Evolutionary conservation across 2,797 vertebrate species (phyloP).

Genomic region (Lepus townsendii): DNA sequence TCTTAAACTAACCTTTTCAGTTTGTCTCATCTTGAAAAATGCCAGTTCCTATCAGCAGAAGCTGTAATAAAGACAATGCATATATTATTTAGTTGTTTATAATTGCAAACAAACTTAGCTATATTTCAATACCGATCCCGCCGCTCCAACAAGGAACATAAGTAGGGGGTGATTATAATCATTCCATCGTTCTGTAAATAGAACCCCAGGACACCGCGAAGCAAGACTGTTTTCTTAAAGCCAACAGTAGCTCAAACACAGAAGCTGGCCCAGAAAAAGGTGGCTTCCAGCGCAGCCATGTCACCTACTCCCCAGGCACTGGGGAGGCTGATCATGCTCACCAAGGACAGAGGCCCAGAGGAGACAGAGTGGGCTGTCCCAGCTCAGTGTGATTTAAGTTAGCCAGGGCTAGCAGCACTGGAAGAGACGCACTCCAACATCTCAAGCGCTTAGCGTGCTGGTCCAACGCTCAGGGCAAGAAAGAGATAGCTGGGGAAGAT

Average conservation of each 20-base stretch:
- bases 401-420: neutral
- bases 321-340: neutral
- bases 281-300: neutral
- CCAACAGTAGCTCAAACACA: neutral
- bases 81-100: slow-evolving; percentile 79
- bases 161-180: slow-evolving; percentile 66
- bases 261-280: slow-evolving; percentile 19
- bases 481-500: neutral
- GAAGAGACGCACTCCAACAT: slow-evolving; percentile 36
- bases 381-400: neutral
- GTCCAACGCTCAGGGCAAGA: neutral
- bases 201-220: neutral
- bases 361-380: neutral
- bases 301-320: neutral
- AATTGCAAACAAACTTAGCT: slow-evolving; percentile 72
- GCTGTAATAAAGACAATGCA: slow-evolving; percentile 74
- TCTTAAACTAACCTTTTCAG: slow-evolving; percentile 84
- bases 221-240: slow-evolving; percentile 62
- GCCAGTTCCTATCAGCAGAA: slow-evolving; percentile 52
- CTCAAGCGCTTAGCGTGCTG: neutral
- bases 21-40: slow-evolving; percentile 77
- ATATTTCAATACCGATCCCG: slow-evolving; percentile 63
- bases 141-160: slow-evolving; percentile 51
- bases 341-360: neutral
- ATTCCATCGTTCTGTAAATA: slow-evolving; percentile 69